Conservation (phyloP, 2,888 invertebrate species). For the Cryptus armator region DNA sequence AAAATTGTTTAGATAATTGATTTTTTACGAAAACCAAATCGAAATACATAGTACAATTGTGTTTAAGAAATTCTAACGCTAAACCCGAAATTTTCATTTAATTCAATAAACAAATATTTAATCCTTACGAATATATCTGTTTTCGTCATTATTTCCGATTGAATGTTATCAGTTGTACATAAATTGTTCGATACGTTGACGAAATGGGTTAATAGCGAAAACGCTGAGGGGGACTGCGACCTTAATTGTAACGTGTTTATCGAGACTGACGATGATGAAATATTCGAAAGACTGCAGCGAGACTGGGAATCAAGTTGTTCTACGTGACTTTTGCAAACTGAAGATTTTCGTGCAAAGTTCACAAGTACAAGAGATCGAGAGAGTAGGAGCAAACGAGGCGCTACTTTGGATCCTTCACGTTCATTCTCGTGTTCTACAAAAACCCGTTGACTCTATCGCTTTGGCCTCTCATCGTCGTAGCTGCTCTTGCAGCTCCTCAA, state of each 20-base stretch:
- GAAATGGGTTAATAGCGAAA: conserved; percentile 19
- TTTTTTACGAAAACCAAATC: background rate
- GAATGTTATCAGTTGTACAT: background rate
- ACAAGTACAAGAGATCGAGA: background rate
- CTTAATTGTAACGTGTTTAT: conserved; percentile 37
- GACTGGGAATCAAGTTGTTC: conserved; percentile 46
- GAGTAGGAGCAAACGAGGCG: background rate
- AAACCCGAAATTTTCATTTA: background rate
- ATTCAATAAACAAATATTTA: background rate
- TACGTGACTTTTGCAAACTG: conserved; percentile 49
- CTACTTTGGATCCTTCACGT: conserved; percentile 3
- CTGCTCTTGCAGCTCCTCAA: conserved; percentile 35
- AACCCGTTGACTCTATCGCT: conserved; percentile 10
- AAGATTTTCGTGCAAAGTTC: conserved; percentile 29
- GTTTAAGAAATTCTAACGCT: background rate
- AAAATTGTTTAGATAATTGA: background rate
- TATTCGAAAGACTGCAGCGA: conserved; percentile 30
- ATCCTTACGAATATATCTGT: background rate
- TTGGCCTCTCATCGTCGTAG: conserved; percentile 24
- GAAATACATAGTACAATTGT: too few species aligned
- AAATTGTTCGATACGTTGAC: background rate
- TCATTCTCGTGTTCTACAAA: conserved; percentile 15
- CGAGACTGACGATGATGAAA: conserved; percentile 5
- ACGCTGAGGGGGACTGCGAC: conserved; percentile 6
- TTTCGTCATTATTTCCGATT: background rate